phyloP scores from a whole-genome alignment of 2,797 vertebrate genomes.

The Anguilla anguilla region DNA sequence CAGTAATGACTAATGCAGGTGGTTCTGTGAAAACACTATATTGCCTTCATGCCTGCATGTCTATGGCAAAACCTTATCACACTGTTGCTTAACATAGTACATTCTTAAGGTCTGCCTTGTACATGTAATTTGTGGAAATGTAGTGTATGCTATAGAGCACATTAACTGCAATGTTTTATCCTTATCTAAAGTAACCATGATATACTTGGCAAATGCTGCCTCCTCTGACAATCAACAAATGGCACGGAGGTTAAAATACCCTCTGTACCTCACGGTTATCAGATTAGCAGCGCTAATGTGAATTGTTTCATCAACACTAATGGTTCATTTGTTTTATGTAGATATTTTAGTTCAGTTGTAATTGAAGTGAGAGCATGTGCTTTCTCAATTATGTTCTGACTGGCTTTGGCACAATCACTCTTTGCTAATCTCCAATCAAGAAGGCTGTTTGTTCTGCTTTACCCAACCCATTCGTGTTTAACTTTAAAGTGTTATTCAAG shows the following conservation, averaged over 20 bases:
- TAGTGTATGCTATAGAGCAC: background rate
- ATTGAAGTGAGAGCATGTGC: conserved; percentile 60
- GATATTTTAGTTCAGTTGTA: conserved; percentile 59
- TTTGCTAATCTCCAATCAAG: background rate
- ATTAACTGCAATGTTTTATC: conserved; percentile 15
- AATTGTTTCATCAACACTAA: conserved; percentile 64
- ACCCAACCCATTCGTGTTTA: background rate
- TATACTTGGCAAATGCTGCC: conserved; percentile 26
- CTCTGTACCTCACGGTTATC: conserved; percentile 55
- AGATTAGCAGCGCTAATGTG: conserved; percentile 67
- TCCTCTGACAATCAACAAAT: conserved; percentile 65
- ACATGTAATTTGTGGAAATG: background rate
- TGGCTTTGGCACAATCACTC: conserved; percentile 32
- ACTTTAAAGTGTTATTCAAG: background rate
- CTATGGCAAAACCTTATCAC: background rate
- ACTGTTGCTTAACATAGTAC: background rate
- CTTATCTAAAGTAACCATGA: background rate
- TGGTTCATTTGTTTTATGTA: conserved; percentile 60
- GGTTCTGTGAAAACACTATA: background rate
- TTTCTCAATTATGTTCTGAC: conserved; percentile 52
- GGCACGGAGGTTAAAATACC: conserved; percentile 59
- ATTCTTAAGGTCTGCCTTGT: background rate
- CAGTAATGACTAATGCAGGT: background rate
- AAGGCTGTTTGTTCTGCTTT: conserved; percentile 4
- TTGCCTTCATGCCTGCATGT: background rate